phyloP scores from a whole-genome alignment of 2,113 vertebrate genomes.

The Atractosteus spatula region DNA sequence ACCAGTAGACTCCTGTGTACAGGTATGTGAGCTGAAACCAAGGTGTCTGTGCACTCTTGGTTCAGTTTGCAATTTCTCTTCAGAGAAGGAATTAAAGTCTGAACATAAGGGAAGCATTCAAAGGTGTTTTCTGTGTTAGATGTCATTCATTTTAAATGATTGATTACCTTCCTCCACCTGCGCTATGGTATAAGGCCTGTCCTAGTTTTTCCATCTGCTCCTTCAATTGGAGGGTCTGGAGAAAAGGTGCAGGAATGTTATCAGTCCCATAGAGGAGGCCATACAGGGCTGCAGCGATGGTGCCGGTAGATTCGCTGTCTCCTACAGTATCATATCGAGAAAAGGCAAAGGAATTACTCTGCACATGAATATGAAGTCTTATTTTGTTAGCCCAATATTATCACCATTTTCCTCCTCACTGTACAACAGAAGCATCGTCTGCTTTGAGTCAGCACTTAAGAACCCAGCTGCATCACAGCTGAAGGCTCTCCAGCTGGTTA shows the following conservation, averaged over 20 bases:
- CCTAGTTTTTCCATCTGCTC: constrained; percentile 12
- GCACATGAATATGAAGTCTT: not conserved
- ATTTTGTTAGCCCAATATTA: not conserved
- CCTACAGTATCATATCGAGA: not conserved
- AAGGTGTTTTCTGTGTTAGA: no score
- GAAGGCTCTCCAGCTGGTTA: not conserved
- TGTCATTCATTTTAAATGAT: no score
- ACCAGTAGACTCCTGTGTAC: not conserved
- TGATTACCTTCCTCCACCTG: constrained; percentile 17
- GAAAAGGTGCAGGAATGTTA: constrained; percentile 5
- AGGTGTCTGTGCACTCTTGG: not conserved
- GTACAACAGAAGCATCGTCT: not conserved
- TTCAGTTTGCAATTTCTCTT: not conserved
- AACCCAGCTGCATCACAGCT: not conserved
- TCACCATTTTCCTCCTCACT: not conserved
- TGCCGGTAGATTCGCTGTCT: constrained; percentile 17
- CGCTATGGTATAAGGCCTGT: constrained; percentile 9
- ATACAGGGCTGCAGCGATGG: constrained; percentile 16
- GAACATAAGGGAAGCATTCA: no score
- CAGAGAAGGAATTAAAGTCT: not conserved
- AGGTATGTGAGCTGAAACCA: not conserved
- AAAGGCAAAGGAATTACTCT: not conserved
- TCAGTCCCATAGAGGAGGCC: constrained; percentile 20
- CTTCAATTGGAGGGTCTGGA: constrained; percentile 18
- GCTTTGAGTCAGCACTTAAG: not conserved